Evolutionary conservation across 2,888 invertebrate genomes (phyloP).

Genomic region (Xanthorhoe spadicearia): DNA sequence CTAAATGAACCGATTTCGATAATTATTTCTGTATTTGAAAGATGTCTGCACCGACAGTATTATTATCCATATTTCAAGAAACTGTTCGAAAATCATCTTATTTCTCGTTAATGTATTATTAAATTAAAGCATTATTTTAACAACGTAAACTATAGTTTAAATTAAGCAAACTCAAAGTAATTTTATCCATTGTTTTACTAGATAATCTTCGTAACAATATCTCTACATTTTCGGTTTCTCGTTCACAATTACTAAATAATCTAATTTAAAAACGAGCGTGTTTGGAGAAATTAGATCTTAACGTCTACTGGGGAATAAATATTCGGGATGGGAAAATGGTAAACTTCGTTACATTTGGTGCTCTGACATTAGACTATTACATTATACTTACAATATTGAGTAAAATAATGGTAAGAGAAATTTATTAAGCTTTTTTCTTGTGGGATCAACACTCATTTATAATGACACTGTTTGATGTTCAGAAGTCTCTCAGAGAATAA

Average conservation of each 20-base stretch:
- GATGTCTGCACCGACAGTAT: too few relatives aligned
- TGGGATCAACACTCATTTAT: background rate
- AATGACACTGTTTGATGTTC: background rate
- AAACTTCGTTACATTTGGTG: constrained; percentile 13
- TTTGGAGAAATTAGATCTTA: constrained; percentile 26
- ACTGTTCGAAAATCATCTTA: too few relatives aligned
- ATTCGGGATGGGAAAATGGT: constrained; percentile 9
- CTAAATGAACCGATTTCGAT: too few relatives aligned
- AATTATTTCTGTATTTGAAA: too few relatives aligned
- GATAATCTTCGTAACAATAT: background rate
- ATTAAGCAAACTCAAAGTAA: background rate
- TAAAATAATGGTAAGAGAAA: background rate
- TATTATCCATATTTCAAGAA: too few relatives aligned
- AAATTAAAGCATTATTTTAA: too few relatives aligned
- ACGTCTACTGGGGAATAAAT: constrained; percentile 20
- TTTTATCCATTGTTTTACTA: background rate
- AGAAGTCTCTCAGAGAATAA: too few relatives aligned
- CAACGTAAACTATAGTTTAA: background rate
- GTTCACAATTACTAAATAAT: constrained; percentile 21
- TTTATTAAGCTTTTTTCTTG: background rate
- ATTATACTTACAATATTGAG: background rate
- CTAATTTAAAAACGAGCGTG: constrained; percentile 20
- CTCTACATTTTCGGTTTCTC: constrained; percentile 18
- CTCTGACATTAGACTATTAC: background rate
- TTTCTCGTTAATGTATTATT: too few relatives aligned